phyloP scores from a whole-genome alignment of 2,113 vertebrate species.

The Syngnathus scovelli region DNA sequence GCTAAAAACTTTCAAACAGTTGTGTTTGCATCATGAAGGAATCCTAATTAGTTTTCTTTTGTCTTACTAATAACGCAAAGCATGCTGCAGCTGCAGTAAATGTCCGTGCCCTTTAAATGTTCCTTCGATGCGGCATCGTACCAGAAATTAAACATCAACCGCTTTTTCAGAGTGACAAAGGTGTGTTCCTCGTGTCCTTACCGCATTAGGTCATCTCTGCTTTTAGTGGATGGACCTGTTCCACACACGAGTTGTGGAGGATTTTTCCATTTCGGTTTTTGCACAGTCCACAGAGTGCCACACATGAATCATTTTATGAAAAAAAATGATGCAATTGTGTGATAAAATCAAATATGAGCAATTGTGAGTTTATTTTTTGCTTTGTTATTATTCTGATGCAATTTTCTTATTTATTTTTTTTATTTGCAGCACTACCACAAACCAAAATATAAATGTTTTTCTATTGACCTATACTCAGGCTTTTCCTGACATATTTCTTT shows the following conservation, averaged over 20 bases:
- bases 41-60: neutral
- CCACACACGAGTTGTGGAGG: neutral
- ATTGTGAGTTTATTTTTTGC: neutral
- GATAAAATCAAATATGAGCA: neutral
- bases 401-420: too few relatives aligned
- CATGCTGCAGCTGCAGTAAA: neutral
- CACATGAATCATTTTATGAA: neutral
- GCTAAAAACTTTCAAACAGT: neutral
- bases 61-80: slow-evolving; percentile 6
- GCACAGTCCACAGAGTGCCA: neutral
- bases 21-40: neutral
- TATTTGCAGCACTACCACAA: too few relatives aligned
- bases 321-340: neutral
- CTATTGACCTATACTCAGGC: too few relatives aligned
- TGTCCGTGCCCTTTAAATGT: neutral
- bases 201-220: slow-evolving; percentile 2
- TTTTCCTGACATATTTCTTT: too few relatives aligned
- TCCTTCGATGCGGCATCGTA: neutral
- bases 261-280: neutral
- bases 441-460: too few relatives aligned
- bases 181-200: slow-evolving; percentile 18
- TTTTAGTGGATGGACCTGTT: slow-evolving; percentile 42
- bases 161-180: slow-evolving; percentile 8
- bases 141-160: neutral
- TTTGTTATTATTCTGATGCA: too few relatives aligned